Evolutionary conservation across 1,140 invertebrate species (phyloP), one percentile per base, ranked within the genome.

Genomic region (Bombus sylvicola): DNA sequence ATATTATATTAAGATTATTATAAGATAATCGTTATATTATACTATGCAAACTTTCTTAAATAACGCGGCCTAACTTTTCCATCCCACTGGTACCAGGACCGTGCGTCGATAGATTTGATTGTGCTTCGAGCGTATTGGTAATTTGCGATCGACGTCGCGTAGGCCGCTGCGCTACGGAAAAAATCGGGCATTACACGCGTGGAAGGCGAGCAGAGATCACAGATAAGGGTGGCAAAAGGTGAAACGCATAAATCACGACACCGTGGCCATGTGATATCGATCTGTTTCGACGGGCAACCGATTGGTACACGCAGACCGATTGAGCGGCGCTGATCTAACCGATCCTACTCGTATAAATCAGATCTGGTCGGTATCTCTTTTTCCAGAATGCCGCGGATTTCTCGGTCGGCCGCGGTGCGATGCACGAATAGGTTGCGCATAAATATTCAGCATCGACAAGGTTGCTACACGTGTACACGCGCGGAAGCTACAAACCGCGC

Each of bases 361-460:
- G 91, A 92, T 91, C 87, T 77, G 73, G 22, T 72, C 62, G 28
- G 73, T 83, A 66, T 85, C 78, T 85, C 78, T 89, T 91, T 90
- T 92, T 92, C 89, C 91, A 92, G 92, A 93, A 92, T 93, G 90
- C 90, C 71, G 83, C 72, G 87, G 85, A 91, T 92, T 91, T 92
- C 91, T 91, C 85, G 88, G 81, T 82, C 59, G 72, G 34, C 68
- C 74, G 80, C 87, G 31, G 73, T 13, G 77, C 83, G 83, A 81
- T 85, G 71, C 73, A 66, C 78, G 77, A 76, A 66, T 89, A 91
- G 91, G 89, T 92, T 87, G 91, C 83, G 83, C 89, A 93, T 93
- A 93, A 92, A 93, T 93, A 93, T 93, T 93, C 92, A 93, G 88
- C 89, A 72, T 76, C 91, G 92, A 93, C 92, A 93, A 92, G 91